These are phyloP conservation scores for Drosophila prostipennis DNA, from an alignment of 2,888 invertebrate species.

Conservation along the genomic window DNA sequence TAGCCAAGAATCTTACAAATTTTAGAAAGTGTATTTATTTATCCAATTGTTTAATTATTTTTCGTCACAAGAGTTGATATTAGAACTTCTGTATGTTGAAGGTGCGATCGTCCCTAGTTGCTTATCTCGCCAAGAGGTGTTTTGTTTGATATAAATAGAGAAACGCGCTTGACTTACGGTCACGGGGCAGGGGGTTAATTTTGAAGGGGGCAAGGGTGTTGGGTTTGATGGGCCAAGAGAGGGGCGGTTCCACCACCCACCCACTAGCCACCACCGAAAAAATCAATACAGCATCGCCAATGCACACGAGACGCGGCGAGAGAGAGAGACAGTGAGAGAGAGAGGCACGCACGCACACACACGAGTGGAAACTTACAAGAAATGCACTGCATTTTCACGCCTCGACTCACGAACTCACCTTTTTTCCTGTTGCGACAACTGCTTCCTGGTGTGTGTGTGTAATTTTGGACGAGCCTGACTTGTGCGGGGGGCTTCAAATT, in stretches of 20 bases:
- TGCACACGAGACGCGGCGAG: conserved; percentile 23
- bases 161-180: conserved; percentile 13
- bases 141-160: conserved; percentile 16
- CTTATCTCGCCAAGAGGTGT: no score
- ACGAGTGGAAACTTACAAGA: conserved; percentile 23
- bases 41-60: no score
- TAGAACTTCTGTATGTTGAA: no score
- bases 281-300: conserved; percentile 76
- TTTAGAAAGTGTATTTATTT: no score
- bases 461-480: conserved; percentile 23
- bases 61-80: no score
- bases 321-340: background rate
- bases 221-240: background rate
- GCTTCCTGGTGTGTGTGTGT: conserved; percentile 17
- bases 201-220: background rate
- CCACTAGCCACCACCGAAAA: conserved; percentile 58
- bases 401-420: conserved; percentile 33
- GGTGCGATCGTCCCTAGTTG: no score
- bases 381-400: conserved; percentile 36
- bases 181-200: conserved; percentile 4
- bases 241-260: conserved; percentile 43
- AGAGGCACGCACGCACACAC: conserved; percentile 46
- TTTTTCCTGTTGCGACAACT: conserved; percentile 45
- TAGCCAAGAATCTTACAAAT: no score
- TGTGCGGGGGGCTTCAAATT: conserved; percentile 24